Conservation (phyloP, 1,140 invertebrate species). For the Rhyzopertha dominica region DNA sequence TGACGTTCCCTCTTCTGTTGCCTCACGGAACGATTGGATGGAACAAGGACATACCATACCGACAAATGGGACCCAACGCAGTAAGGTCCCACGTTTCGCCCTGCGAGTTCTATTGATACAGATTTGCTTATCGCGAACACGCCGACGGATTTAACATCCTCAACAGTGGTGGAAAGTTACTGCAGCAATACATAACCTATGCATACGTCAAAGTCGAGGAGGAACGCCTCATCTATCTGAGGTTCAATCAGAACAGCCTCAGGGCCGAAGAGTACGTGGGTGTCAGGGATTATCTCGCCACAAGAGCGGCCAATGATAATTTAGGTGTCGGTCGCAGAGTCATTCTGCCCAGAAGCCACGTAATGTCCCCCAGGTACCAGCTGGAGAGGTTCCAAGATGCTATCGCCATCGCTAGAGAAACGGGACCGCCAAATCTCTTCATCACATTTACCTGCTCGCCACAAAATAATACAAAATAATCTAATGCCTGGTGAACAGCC, state of each 20-base stretch:
- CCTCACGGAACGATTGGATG: background rate
- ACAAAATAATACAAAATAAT: too few species aligned
- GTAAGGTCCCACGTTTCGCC: background rate
- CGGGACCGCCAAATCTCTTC: background rate
- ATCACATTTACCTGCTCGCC: too few species aligned
- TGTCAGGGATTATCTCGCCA: constrained; percentile 3
- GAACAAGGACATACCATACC: background rate
- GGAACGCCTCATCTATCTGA: constrained; percentile 3
- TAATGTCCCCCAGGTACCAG: background rate
- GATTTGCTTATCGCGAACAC: background rate
- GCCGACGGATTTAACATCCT: constrained; percentile 2
- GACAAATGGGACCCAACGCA: background rate
- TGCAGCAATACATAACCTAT: background rate
- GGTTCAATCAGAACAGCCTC: background rate
- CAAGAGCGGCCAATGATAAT: background rate
- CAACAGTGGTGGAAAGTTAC: background rate
- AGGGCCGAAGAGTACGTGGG: background rate
- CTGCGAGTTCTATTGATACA: background rate
- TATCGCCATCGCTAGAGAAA: background rate
- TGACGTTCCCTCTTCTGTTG: background rate
- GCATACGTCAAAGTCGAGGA: constrained; percentile 4
- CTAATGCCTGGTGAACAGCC: too few species aligned
- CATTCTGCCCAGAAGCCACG: background rate
- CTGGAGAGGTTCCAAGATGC: constrained; percentile 2
- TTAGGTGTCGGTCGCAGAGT: background rate